Conservation (phyloP, 2,888 invertebrate species). For the Lobophora halterata region DNA sequence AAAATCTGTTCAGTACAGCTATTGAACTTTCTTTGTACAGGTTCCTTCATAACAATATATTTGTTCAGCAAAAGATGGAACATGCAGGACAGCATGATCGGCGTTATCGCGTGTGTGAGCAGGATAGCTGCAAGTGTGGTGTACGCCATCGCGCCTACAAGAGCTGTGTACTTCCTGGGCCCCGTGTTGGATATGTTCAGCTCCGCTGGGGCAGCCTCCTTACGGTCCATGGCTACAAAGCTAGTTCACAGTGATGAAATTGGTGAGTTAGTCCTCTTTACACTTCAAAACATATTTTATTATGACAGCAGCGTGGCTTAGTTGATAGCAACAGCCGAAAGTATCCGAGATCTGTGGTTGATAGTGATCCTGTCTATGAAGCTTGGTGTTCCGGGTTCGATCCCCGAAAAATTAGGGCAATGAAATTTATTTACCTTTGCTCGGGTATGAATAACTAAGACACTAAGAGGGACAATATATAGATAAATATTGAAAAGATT, state of each 20-base stretch:
- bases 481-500: too few relatives aligned
- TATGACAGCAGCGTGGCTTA: too few relatives aligned
- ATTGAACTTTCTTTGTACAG: slow-evolving; percentile 44
- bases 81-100: slow-evolving; percentile 74
- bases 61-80: slow-evolving; percentile 75
- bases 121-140: slow-evolving; percentile 73
- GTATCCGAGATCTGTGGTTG: too few relatives aligned
- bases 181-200: slow-evolving; percentile 79
- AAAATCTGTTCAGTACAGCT: slow-evolving; percentile 16
- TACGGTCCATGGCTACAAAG: slow-evolving; percentile 80
- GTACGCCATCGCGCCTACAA: slow-evolving; percentile 71
- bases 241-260: slow-evolving; percentile 79
- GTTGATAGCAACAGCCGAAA: too few relatives aligned
- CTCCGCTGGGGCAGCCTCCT: slow-evolving; percentile 78
- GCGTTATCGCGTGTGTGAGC: slow-evolving; percentile 74
- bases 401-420: too few relatives aligned
- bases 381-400: too few relatives aligned
- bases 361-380: too few relatives aligned
- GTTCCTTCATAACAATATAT: slow-evolving; percentile 77
- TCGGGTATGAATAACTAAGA: too few relatives aligned
- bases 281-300: too few relatives aligned
- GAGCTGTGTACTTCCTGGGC: slow-evolving; percentile 74
- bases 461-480: too few relatives aligned
- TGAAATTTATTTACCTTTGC: too few relatives aligned
- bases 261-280: slow-evolving; percentile 55